phyloP scores from a whole-genome alignment of 2,113 vertebrate genomes.

The Elanus axillaris region DNA sequence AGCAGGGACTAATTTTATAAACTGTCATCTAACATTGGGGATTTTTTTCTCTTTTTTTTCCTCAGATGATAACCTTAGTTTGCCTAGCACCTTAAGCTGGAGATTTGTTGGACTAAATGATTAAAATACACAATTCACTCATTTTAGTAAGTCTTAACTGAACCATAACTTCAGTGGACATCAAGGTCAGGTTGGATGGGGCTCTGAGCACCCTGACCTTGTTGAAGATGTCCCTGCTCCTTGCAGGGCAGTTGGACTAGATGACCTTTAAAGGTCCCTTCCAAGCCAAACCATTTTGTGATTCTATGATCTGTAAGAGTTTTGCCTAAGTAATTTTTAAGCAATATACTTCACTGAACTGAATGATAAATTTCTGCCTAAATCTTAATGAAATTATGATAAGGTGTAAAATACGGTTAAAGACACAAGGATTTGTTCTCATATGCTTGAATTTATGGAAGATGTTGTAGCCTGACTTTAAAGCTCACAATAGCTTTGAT shows the following conservation, averaged over 20 bases:
- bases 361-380: neutral
- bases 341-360: neutral
- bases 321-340: neutral
- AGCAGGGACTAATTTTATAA: neutral
- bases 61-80: neutral
- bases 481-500: neutral
- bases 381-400: neutral
- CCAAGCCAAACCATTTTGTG: neutral
- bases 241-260: neutral
- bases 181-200: neutral
- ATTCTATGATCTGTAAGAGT: neutral
- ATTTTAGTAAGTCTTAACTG: neutral
- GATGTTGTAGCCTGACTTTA: neutral
- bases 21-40: neutral
- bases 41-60: neutral
- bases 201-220: neutral
- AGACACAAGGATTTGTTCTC: neutral
- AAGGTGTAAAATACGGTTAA: neutral
- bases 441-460: neutral
- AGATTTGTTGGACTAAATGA: neutral
- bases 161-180: neutral
- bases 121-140: neutral
- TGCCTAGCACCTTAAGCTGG: neutral
- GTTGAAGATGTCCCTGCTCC: neutral
- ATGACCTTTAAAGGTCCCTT: neutral